Evolutionary conservation across 2,888 invertebrate genomes (phyloP), one percentile per base, ranked within the genome.

Genomic region (Campoplex nolae): DNA sequence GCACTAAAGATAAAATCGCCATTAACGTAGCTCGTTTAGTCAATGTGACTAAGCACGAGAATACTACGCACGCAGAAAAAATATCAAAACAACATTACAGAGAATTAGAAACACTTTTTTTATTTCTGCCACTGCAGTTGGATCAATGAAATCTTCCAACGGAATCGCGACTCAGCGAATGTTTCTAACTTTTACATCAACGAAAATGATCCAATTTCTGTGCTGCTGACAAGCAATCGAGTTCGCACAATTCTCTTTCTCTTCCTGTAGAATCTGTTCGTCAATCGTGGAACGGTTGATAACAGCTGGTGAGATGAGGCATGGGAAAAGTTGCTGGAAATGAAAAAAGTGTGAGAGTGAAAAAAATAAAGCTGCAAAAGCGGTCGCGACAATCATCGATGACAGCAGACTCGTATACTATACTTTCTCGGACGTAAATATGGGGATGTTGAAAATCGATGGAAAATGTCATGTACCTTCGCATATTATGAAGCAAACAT

Each of bases 381-480:
- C 62, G 8, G 4, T 45, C 11, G 62, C 51, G 42, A 38, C 51
- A 70, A 62, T 71, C n/a, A 67, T 77, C 51, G 28, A 38, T 71
- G 83, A 71, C 28, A 58, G 45, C 13, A 23, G 76, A 83, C 32
- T 83, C 68, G 75, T 83, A 83, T 83, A 83, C 82, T 82, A 82
- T 76, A 74, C 23, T 32, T 7, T 8, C 35, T 28, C 16, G 4
- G 62, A 28, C n/a, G 16, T n/a, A 62, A 35, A 23, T 35, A 23
- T 23, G 23, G 23, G 23, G 23, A 23, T 16, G 38, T 51, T 11
- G 7, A 23, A 9, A 56, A 78, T 78, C 78, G 68, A 78, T 78
- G 23, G 18, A 23, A 18, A 68, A 68, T 42, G 68, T 78, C 38
- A 42, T 68, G 23, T 23, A 68, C 23, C 38, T 42, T 11, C 42